A percentile compares a stretch with the other conserved stretches of the same genome.
Evolutionary conservation across 2,113 vertebrate genomes (phyloP).

Genomic region (Oreochromis tanganicae): DNA sequence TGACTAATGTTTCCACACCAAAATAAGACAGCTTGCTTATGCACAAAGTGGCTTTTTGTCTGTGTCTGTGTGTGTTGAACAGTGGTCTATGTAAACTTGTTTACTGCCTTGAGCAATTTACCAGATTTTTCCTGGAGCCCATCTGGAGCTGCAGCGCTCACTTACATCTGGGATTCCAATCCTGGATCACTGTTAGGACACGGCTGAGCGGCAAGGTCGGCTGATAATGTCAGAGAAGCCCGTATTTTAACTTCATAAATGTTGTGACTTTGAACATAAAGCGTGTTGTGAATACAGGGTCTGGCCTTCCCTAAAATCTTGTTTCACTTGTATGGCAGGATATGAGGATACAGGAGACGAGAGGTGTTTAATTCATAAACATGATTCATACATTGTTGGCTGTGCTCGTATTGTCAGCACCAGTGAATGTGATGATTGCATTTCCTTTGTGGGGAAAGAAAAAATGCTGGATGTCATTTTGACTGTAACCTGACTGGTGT

Average conservation of each 20-base stretch:
- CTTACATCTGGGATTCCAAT: conserved; percentile 41
- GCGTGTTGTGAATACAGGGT: not conserved
- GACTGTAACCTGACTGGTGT: not conserved
- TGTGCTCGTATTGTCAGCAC: not conserved
- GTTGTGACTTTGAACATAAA: conserved; percentile 6
- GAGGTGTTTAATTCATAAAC: not conserved
- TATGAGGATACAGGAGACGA: not conserved
- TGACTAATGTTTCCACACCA: not conserved
- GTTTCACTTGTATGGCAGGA: not conserved
- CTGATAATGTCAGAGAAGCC: not conserved
- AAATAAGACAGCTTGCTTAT: not conserved
- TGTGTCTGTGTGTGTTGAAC: not conserved
- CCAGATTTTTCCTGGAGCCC: conserved; percentile 41
- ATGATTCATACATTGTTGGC: not conserved
- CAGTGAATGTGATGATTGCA: not conserved
- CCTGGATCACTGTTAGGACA: not conserved
- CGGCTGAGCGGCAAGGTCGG: not conserved
- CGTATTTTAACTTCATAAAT: not conserved
- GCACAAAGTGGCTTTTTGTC: not conserved
- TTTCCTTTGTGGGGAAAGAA: not conserved
- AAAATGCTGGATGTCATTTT: not conserved
- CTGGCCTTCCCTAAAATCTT: not conserved
- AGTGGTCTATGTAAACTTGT: conserved; percentile 11
- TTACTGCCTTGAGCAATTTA: conserved; percentile 25
- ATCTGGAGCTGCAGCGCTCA: conserved; percentile 18